phyloP scores from a whole-genome alignment of 2,113 vertebrate species.

The Cromileptes altivelis region DNA sequence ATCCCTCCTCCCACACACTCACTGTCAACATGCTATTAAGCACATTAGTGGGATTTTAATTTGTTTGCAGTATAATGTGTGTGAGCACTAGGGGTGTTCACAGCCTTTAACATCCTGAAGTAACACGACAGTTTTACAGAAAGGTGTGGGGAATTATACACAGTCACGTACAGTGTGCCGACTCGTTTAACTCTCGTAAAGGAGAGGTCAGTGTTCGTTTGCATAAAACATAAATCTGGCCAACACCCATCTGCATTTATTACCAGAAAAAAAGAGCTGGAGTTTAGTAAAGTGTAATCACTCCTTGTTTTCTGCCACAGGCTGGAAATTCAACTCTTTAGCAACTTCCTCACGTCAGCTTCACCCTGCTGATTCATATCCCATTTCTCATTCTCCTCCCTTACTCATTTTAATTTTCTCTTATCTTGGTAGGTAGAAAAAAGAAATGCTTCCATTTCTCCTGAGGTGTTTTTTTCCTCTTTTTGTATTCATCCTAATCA shows the following conservation, averaged over 20 bases:
- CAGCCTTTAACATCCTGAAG: background rate
- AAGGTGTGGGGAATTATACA: background rate
- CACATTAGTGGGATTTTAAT: background rate
- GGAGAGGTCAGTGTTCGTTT: background rate
- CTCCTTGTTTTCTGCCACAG: background rate
- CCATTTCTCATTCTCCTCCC: background rate
- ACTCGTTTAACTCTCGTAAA: background rate
- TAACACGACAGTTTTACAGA: background rate
- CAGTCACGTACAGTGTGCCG: background rate
- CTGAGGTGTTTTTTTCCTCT: background rate
- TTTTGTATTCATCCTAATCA: constrained; percentile 7
- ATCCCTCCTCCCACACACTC: background rate
- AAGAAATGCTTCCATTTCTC: background rate
- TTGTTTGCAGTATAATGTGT: background rate
- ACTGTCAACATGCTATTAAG: constrained; percentile 16
- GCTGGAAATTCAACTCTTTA: constrained; percentile 14
- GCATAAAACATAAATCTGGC: background rate
- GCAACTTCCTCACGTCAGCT: background rate
- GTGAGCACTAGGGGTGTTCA: no score
- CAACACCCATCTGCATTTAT: constrained; percentile 1
- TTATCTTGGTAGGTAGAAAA: background rate
- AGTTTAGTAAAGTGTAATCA: background rate
- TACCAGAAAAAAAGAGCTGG: background rate
- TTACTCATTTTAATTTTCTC: background rate
- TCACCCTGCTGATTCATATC: background rate